Evolutionary conservation across 2,888 invertebrate genomes (phyloP), one percentile per base, ranked within the genome.

Genomic region (Bellardia bayeri): DNA sequence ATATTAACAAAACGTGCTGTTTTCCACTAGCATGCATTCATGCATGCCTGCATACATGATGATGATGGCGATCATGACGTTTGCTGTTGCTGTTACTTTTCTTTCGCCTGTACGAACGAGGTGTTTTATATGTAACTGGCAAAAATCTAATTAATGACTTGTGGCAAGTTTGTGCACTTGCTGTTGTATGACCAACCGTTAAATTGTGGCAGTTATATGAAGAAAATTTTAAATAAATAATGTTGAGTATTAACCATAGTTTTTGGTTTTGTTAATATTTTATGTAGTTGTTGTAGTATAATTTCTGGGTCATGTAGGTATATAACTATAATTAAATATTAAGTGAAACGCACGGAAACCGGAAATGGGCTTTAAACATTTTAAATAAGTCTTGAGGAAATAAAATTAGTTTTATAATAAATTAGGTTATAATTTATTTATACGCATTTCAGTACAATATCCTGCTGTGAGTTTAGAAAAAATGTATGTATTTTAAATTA

Each of bases 141-240:
- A 87, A 78, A 84, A 83, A 85, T 85, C 87, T 87, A 85, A 87
- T 85, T 87, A 87, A 87, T 85, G 82, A 75, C 85, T 85, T 66
- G 78, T 78, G 78, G 66, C 72, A 71, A 66, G 42, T 75, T 42
- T 82, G 40, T 86, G 51, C 72, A 66, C 13, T 75, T 76, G 56
- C 71, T 37, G 6, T 5, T 74, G 72, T 82, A 82, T 83, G 76
- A 72, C 75, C 63, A 83, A 76, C 30, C 69, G 72, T 82, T 82
- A 82, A 84, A 84, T 87, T 78, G 66, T 81, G 78, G 61, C 71
- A 81, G 45, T 42, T 71, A 75, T 63, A 9, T 63, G 14, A 58
- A 33, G 30, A 58, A 58, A 58, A 30, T 13, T 56, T 56, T 23
- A 61, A 42, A 49, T 72, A 63, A 69, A 13, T 78, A 14, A 69